Conservation (phyloP, 2,888 invertebrate species). For the Eristalis pertinax region DNA sequence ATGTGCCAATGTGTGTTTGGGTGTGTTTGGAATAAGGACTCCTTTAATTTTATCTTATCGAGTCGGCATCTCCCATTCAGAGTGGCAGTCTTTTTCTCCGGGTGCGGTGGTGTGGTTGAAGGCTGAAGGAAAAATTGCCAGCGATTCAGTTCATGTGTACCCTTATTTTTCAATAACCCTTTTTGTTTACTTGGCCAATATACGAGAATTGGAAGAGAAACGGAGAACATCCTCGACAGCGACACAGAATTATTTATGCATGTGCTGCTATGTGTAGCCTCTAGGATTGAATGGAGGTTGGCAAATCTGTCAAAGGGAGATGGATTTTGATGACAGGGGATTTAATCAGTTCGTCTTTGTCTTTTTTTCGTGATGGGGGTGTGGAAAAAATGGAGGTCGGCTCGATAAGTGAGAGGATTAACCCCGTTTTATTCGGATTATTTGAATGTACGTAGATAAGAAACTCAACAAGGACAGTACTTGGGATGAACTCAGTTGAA, state of each 20-base stretch:
- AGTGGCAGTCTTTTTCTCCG: constrained; percentile 38
- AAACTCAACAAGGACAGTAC: not conserved
- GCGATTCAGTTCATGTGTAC: constrained; percentile 32
- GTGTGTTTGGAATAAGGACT: constrained; percentile 18
- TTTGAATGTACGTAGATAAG: not conserved
- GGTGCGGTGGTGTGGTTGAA: constrained; percentile 13
- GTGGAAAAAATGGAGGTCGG: constrained; percentile 10
- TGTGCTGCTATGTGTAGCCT: constrained; percentile 58
- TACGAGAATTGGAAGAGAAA: constrained; percentile 43
- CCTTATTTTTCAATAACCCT: constrained; percentile 73
- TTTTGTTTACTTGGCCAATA: constrained; percentile 70
- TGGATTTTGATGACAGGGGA: constrained; percentile 67
- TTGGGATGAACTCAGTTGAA: not conserved
- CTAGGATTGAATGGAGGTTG: constrained; percentile 20
- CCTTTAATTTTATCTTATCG: constrained; percentile 69
- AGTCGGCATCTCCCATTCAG: constrained; percentile 48
- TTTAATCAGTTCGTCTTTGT: constrained; percentile 59
- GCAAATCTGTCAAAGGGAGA: constrained; percentile 53
- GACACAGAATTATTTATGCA: constrained; percentile 65
- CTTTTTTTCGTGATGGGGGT: constrained; percentile 4
- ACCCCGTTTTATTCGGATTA: not conserved
- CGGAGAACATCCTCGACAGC: constrained; percentile 15
- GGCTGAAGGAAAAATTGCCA: constrained; percentile 43
- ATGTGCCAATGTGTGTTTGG: constrained; percentile 23
- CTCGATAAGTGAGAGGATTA: constrained; percentile 15